phyloP scores from a whole-genome alignment of 2,888 invertebrate genomes.

The Rhabditoides inermis region DNA sequence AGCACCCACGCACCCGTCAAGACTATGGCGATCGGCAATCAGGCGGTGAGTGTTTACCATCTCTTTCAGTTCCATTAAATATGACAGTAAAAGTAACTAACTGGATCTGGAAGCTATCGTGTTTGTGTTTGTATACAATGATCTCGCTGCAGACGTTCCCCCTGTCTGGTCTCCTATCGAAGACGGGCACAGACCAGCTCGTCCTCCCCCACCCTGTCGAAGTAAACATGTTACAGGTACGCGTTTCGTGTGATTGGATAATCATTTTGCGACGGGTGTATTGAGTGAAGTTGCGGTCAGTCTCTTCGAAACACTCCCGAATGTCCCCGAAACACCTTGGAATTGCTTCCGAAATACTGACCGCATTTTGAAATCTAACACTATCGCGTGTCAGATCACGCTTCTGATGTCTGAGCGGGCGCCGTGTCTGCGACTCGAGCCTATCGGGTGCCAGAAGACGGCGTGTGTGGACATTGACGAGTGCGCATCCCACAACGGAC shows the following conservation, averaged over 20 bases:
- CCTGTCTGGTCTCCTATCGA: too few relatives aligned
- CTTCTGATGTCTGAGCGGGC: too few relatives aligned
- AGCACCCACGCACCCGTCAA: conserved; percentile 2
- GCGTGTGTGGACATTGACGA: conserved; percentile 48
- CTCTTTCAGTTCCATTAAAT: background rate
- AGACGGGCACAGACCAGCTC: conserved; percentile 11
- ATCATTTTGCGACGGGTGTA: background rate
- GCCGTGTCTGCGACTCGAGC: conserved; percentile 12
- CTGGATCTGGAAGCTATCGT: too few relatives aligned
- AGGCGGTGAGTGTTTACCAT: background rate
- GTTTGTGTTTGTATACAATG: too few relatives aligned
- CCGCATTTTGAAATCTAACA: too few relatives aligned
- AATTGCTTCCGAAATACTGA: too few relatives aligned
- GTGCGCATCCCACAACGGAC: conserved; percentile 48
- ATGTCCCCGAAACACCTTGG: too few relatives aligned
- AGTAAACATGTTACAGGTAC: conserved; percentile 20
- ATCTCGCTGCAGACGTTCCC: too few relatives aligned
- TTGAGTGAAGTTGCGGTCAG: too few relatives aligned
- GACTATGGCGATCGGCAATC: conserved; percentile 4
- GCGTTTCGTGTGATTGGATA: background rate
- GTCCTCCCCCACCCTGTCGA: conserved; percentile 26
- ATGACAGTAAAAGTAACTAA: background rate
- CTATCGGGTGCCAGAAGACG: conserved; percentile 25
- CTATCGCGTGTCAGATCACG: too few relatives aligned
- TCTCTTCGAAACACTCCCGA: too few relatives aligned